phyloP scores from a whole-genome alignment of 2,113 vertebrate species.

The Lepus timidus region DNA sequence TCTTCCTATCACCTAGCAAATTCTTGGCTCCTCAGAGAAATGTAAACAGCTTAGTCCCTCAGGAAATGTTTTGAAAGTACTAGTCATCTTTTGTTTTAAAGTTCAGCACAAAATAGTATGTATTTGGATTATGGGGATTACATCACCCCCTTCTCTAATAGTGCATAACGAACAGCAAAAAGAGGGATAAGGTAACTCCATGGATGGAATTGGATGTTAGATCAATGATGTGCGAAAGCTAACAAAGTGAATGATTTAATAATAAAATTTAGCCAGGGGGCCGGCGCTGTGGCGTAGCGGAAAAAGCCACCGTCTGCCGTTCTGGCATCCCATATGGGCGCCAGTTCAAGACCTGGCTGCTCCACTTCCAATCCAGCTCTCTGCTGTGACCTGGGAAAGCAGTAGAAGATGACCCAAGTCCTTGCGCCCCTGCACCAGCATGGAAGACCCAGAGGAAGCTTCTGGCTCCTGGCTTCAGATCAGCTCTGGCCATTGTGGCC shows the following conservation, averaged over 20 bases:
- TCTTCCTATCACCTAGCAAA: background rate
- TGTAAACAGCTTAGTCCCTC: background rate
- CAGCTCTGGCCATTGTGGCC: no score
- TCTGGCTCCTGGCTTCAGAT: no score
- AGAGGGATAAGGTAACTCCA: background rate
- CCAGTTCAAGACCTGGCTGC: no score
- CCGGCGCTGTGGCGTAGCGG: no score
- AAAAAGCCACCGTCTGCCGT: no score
- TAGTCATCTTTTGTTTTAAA: slow-evolving; percentile 55
- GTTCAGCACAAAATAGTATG: background rate
- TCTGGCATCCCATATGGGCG: no score
- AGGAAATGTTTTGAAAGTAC: slow-evolving; percentile 36
- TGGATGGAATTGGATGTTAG: background rate
- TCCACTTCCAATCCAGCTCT: no score
- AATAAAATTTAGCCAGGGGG: slow-evolving; percentile 35
- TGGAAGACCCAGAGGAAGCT: no score
- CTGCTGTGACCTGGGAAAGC: no score
- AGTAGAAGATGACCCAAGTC: no score
- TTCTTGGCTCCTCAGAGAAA: background rate
- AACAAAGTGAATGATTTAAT: slow-evolving; percentile 26
- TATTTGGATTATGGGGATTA: background rate
- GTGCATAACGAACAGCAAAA: background rate
- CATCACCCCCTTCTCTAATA: background rate
- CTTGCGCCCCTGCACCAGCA: no score
- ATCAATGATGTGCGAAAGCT: background rate